Percentiles rank a stretch among this genome's conserved stretches.
Conservation (phyloP, 92 coral and sea anemone species). For the Palythoa grandiflora region DNA sequence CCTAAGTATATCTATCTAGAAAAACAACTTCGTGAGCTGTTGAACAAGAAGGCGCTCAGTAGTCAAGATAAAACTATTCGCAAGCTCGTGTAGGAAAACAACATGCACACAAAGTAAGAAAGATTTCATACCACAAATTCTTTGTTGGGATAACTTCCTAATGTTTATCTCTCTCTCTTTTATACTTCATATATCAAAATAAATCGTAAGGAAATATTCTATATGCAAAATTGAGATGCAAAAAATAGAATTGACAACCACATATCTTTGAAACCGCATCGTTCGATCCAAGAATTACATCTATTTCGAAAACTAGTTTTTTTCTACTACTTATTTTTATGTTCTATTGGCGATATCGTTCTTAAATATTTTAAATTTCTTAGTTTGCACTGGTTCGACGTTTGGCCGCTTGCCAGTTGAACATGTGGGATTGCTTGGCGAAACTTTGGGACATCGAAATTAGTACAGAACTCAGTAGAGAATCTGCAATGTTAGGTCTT, state of each 20-base stretch:
- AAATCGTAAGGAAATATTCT: constrained; percentile 24
- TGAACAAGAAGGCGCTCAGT: background rate
- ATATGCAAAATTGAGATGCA: constrained; percentile 14
- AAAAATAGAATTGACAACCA: constrained; percentile 42
- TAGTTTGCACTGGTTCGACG: background rate
- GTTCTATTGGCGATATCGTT: background rate
- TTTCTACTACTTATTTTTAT: background rate
- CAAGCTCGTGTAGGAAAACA: background rate
- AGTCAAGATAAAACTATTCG: background rate
- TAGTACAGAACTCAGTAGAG: background rate
- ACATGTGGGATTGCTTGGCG: background rate
- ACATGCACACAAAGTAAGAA: background rate
- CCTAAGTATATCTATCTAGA: background rate
- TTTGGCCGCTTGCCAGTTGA: constrained; percentile 12
- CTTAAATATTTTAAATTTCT: background rate
- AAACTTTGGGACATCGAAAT: background rate
- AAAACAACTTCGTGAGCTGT: background rate
- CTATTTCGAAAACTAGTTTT: background rate
- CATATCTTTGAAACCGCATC: constrained; percentile 25
- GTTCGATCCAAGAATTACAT: constrained; percentile 14
- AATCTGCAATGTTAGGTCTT: constrained; percentile 14
- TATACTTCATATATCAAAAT: constrained; percentile 25
- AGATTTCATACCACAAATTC: background rate
- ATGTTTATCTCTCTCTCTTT: background rate
- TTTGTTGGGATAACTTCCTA: background rate